A percentile compares a stretch with the other conserved stretches of the same genome.
phyloP scores from a whole-genome alignment of 2,888 invertebrate species.

The Xanthostigma xanthostigma region DNA sequence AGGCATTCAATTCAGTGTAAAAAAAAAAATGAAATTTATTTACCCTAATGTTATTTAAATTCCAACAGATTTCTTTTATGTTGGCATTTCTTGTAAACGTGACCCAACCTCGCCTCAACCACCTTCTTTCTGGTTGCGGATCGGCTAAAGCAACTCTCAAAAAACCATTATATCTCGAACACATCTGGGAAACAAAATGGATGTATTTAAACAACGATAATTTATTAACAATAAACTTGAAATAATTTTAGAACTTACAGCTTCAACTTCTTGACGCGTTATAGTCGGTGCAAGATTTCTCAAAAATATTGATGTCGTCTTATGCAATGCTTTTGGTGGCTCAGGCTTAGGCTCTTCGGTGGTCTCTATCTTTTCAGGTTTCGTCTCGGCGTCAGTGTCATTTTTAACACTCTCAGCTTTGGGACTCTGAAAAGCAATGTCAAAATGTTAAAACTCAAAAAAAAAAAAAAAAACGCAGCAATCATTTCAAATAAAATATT shows the following conservation, averaged over 20 bases:
- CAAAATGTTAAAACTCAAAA: no score
- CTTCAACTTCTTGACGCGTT: constrained; percentile 92
- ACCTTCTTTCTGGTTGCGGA: constrained; percentile 88
- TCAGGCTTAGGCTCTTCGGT: constrained; percentile 30
- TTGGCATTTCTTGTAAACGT: constrained; percentile 93
- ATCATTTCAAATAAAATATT: background rate
- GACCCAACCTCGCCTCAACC: constrained; percentile 96
- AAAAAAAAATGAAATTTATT: constrained; percentile 14
- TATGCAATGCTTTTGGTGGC: constrained; percentile 65
- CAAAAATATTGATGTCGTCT: constrained; percentile 93
- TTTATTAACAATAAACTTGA: background rate
- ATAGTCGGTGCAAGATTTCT: constrained; percentile 91
- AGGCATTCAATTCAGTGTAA: background rate
- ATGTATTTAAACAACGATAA: background rate
- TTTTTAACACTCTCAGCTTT: constrained; percentile 21
- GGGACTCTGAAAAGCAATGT: background rate
- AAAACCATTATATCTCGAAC: constrained; percentile 85
- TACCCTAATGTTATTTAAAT: constrained; percentile 84
- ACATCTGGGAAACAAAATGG: constrained; percentile 42
- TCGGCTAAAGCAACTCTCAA: constrained; percentile 92
- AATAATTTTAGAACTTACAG: constrained; percentile 41
- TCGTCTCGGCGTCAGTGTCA: constrained; percentile 19
- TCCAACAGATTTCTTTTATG: constrained; percentile 99
- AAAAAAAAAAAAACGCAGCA: no score
- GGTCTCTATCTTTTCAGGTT: constrained; percentile 29